Conservation (phyloP, 2,113 vertebrate genomes). For the Alosa alosa region DNA sequence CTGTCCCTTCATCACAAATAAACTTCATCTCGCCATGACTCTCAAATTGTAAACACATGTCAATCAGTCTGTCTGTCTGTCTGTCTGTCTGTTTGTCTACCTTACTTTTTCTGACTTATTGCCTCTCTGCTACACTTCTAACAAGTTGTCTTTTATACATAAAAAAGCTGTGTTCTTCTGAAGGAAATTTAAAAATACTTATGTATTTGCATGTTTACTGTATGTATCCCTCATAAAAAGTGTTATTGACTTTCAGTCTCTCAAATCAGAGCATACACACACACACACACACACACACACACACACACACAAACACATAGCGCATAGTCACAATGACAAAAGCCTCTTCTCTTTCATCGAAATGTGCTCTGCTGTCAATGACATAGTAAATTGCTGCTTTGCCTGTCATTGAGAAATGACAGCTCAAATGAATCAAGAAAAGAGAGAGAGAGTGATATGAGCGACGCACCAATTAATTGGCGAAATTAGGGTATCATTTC, state of each 20-base stretch:
- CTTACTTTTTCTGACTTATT: neutral
- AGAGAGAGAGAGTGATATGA: neutral
- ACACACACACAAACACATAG: conserved; percentile 2
- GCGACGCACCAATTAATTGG: conserved; percentile 19
- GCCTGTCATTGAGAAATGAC: conserved; percentile 18
- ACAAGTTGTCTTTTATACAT: neutral
- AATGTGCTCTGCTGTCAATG: neutral
- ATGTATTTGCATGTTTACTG: neutral
- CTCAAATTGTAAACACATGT: neutral
- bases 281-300: conserved; percentile 27
- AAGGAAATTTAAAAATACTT: neutral
- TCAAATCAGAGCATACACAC: conserved; percentile 33
- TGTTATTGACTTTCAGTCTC: conserved; percentile 2
- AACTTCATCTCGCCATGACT: too few species aligned
- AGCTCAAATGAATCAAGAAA: neutral
- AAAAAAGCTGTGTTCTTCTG: neutral
- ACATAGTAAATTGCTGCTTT: conserved; percentile 11
- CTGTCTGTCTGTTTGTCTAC: neutral
- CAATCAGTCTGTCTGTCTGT: neutral
- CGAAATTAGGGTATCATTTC: conserved; percentile 7
- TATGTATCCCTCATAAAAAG: neutral
- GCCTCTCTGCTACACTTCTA: neutral
- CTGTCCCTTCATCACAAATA: too few species aligned
- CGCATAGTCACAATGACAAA: conserved; percentile 5
- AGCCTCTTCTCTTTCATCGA: neutral